phyloP scores from a whole-genome alignment of 2,113 vertebrate genomes.

The Cervus canadensis region DNA sequence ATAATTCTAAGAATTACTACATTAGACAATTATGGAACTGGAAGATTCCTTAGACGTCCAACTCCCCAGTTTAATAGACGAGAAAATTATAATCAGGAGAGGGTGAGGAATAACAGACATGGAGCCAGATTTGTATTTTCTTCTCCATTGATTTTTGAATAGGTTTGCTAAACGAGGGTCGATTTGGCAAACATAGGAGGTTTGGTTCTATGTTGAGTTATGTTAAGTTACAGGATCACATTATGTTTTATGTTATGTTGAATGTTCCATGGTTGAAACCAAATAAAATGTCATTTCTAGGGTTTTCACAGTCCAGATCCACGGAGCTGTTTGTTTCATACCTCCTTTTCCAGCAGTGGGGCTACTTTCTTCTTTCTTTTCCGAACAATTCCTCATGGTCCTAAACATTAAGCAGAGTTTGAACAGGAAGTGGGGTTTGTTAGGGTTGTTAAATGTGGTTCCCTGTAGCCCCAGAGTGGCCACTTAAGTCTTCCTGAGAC shows the following conservation, averaged over 20 bases:
- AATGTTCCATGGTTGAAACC: neutral
- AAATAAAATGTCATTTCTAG: neutral
- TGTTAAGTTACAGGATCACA: neutral
- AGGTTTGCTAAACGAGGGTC: neutral
- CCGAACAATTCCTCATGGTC: neutral
- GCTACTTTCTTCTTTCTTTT: neutral
- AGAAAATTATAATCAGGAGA: neutral
- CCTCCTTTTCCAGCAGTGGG: neutral
- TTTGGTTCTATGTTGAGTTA: neutral
- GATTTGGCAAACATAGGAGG: neutral
- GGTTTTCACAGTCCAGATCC: neutral
- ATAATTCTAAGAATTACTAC: constrained; percentile 20
- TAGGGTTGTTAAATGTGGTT: neutral
- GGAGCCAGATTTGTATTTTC: neutral
- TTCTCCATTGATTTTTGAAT: neutral
- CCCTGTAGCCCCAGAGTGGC: neutral
- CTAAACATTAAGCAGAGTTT: neutral
- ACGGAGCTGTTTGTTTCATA: neutral
- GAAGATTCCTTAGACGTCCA: neutral
- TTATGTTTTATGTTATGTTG: neutral
- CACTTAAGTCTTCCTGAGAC: neutral
- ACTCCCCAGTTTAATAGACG: neutral
- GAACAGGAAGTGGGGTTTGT: neutral
- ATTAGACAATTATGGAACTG: neutral
- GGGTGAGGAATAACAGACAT: neutral